Evolutionary conservation across 2,888 invertebrate species (phyloP).

Genomic region (Hesperia comma): DNA sequence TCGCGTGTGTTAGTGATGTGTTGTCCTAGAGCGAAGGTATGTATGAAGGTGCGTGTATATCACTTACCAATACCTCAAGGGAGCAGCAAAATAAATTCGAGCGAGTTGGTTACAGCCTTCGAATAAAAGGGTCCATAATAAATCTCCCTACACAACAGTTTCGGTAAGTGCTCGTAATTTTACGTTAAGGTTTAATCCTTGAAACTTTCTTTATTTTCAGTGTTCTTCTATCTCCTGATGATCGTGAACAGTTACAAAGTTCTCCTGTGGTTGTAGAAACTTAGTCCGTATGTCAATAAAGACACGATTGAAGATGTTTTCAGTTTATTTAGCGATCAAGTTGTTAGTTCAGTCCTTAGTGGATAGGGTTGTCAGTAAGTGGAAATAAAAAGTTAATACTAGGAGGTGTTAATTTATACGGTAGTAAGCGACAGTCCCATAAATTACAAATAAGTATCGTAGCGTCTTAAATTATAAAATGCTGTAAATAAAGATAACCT

Average conservation of each 20-base stretch:
- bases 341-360: constrained; percentile 11
- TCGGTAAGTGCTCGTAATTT: not conserved
- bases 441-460: too few relatives aligned
- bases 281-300: constrained; percentile 16
- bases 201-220: constrained; percentile 48
- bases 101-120: too few relatives aligned
- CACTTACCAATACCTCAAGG: too few relatives aligned
- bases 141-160: not conserved
- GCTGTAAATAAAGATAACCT: too few relatives aligned
- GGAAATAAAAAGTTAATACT: too few relatives aligned
- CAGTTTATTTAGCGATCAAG: constrained; percentile 8
- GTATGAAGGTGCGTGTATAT: too few relatives aligned
- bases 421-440: too few relatives aligned
- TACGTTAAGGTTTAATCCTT: constrained; percentile 3
- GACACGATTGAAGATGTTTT: not conserved
- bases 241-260: constrained; percentile 56
- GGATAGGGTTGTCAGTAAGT: not conserved
- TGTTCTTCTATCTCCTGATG: constrained; percentile 51
- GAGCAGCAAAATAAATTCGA: too few relatives aligned
- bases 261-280: constrained; percentile 41
- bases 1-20: too few relatives aligned
- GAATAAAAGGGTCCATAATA: not conserved
- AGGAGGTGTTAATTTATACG: too few relatives aligned
- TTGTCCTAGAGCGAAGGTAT: too few relatives aligned
- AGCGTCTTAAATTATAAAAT: too few relatives aligned